Evolutionary conservation across 2,797 vertebrate genomes (phyloP), one percentile per base, ranked within the genome.

Genomic region (Chaenodraco wilsoni): DNA sequence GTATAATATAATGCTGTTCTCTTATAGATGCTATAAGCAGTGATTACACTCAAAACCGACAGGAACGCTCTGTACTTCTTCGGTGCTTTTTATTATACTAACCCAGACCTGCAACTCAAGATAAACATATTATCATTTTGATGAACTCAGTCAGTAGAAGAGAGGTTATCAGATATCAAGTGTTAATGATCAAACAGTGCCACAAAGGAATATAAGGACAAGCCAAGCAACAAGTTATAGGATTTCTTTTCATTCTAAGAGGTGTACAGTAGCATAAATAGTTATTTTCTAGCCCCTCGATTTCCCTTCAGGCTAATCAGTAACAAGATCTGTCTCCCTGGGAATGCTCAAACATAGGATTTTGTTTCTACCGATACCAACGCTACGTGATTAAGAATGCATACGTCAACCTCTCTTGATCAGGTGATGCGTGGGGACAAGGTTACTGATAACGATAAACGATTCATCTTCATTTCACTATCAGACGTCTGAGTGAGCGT

Each of bases 351-450:
- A 27, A 69, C 52, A 37, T 2, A n/a, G n/a, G 16, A 11, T 37
- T 27, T 41, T 16, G 45, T 21, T 11, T 1, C 55, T 21, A 57
- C 52, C 9, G 71, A 74, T 62, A 56, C 27, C 44, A 56, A 17
- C 21, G 4, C 50, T 2, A 12, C 27, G 50, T 12, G 45, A 62
- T 67, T 23, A 7, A 67, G 62, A 27, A 63, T 23, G 46, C 46
- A 66, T 62, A 62, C 48, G 1, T 67, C 58, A 33, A 1, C 51
- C 27, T 41, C 14, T 10, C 33, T 33, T 9, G 11, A 16, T 56
- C 4, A 50, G 51, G 6, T 78, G 58, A 68, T 64, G n/a, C 62
- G 33, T 46, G 43, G 63, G 58, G 78, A 60, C 41, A 57, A 55
- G 11, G 9, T 40, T 15, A 2, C 71, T 60, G 59, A 55, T 66